Evolutionary conservation across 2,113 vertebrate genomes (phyloP).

Genomic region (Limanda limanda): DNA sequence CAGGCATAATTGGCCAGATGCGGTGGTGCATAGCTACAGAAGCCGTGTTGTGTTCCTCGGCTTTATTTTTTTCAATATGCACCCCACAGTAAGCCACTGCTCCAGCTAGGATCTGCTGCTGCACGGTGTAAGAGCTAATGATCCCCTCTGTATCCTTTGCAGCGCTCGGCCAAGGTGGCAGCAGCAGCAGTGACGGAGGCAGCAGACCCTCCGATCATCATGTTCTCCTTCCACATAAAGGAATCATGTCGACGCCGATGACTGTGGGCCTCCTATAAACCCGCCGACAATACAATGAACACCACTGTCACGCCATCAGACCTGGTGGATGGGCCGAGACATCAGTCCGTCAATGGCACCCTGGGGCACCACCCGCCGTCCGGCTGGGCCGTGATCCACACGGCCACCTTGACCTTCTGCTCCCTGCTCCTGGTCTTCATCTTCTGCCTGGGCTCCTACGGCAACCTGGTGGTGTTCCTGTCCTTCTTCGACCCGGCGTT

Average conservation of each 20-base stretch:
- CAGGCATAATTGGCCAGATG: conserved; percentile 52
- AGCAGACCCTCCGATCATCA: conserved; percentile 30
- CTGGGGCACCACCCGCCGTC: conserved; percentile 54
- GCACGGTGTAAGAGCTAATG: neutral
- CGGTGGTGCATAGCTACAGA: conserved; percentile 58
- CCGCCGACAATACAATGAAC: conserved; percentile 85
- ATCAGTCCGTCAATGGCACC: conserved; percentile 73
- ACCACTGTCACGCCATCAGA: conserved; percentile 80
- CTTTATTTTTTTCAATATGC: neutral
- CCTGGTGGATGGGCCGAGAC: conserved; percentile 75
- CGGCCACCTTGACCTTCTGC: conserved; percentile 88
- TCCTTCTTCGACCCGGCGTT: conserved; percentile 97
- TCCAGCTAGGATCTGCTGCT: neutral
- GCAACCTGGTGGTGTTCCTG: conserved; percentile 94
- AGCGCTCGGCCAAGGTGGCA: conserved; percentile 46
- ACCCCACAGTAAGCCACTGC: neutral
- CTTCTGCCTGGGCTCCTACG: conserved; percentile 95
- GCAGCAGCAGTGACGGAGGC: conserved; percentile 45
- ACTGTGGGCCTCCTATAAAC: conserved; percentile 48
- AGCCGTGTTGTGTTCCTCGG: neutral
- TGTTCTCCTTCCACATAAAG: conserved; percentile 11
- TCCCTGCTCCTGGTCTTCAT: conserved; percentile 88
- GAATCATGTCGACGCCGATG: conserved; percentile 50
- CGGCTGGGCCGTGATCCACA: conserved; percentile 85
- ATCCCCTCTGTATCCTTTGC: conserved; percentile 49